These are phyloP conservation scores for Himalopsyche phryganea DNA, from an alignment of 1,140 invertebrate species.

Conservation along the genomic window DNA sequence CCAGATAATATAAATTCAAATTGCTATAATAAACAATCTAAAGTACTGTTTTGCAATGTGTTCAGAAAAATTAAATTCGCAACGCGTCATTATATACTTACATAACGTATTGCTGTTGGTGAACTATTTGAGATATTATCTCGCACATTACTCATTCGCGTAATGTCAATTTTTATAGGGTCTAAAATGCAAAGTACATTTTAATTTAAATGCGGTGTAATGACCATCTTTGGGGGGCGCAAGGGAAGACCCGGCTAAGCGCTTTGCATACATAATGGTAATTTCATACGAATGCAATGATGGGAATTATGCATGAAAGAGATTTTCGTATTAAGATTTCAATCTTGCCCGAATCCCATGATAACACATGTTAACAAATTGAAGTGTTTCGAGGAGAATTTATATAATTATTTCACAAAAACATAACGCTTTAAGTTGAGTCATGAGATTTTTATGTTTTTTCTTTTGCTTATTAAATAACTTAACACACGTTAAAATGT, in stretches of 20 bases:
- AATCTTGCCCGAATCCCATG: too few relatives aligned
- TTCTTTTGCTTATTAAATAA: too few relatives aligned
- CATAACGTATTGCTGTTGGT: neutral
- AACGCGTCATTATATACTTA: neutral
- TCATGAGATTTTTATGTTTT: too few relatives aligned
- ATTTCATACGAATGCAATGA: too few relatives aligned
- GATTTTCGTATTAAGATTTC: too few relatives aligned
- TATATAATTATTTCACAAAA: neutral
- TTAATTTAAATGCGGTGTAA: neutral
- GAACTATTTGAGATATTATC: neutral
- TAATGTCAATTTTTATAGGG: slow-evolving; percentile 3
- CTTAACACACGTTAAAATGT: too few relatives aligned
- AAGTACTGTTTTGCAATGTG: neutral
- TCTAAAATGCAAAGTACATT: neutral
- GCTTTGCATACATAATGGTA: too few relatives aligned
- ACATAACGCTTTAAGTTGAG: neutral
- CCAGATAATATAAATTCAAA: too few relatives aligned
- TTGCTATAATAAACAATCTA: too few relatives aligned
- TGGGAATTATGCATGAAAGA: too few relatives aligned
- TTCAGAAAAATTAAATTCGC: neutral
- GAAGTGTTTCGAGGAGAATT: neutral
- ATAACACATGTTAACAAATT: too few relatives aligned
- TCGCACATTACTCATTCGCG: neutral
- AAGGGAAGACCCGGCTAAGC: too few relatives aligned
- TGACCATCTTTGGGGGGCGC: neutral